phyloP scores from a whole-genome alignment of 1,140 invertebrate genomes.

The Pygmarrhopalites habei region DNA sequence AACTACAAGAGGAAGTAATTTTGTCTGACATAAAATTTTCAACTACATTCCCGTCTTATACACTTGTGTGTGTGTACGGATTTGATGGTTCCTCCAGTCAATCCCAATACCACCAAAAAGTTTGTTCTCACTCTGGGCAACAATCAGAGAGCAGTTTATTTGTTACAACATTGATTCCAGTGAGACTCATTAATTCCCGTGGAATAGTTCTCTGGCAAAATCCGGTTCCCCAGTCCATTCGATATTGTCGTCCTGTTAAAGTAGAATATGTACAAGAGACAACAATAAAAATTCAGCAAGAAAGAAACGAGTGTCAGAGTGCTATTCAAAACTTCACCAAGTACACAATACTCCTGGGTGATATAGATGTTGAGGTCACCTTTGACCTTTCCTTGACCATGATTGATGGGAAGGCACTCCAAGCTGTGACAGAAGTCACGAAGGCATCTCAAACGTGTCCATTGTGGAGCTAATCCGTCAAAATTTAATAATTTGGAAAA shows the following conservation, averaged over 20 bases:
- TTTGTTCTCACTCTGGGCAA: too few relatives aligned
- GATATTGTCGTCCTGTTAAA: background rate
- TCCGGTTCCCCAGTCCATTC: background rate
- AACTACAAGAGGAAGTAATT: too few relatives aligned
- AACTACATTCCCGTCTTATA: too few relatives aligned
- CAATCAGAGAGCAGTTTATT: too few relatives aligned
- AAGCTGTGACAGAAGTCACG: background rate
- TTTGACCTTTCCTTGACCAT: background rate
- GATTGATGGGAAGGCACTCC: slow-evolving; percentile 7
- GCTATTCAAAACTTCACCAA: background rate
- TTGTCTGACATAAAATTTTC: too few relatives aligned
- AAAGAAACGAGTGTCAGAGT: background rate
- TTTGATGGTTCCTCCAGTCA: too few relatives aligned
- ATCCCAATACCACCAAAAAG: too few relatives aligned
- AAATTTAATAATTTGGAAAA: background rate
- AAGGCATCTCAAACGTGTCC: background rate
- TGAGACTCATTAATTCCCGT: too few relatives aligned
- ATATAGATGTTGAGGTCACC: background rate
- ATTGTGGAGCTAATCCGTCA: background rate
- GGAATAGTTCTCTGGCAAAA: background rate
- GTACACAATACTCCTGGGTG: background rate
- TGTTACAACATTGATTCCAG: too few relatives aligned
- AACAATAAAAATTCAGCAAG: background rate
- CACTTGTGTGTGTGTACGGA: too few relatives aligned
- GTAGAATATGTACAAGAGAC: background rate